Evolutionary conservation across 1,140 invertebrate species (phyloP).

Genomic region (Drosophila grimshawi): DNA sequence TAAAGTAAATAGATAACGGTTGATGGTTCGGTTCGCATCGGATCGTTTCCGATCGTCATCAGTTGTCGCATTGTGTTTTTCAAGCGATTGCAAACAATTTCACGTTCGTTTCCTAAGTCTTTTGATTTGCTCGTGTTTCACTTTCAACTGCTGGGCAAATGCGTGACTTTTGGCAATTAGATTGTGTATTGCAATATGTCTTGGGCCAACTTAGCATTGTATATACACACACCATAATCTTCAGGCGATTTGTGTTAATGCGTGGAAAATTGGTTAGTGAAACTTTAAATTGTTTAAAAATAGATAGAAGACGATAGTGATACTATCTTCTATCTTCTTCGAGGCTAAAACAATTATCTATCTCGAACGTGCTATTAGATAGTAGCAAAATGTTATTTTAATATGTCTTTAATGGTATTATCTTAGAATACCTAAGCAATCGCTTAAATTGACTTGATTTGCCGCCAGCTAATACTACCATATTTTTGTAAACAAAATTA

Average conservation of each 20-base stretch:
- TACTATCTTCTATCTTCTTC: no score
- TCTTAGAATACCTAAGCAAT: no score
- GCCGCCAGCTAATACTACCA: no score
- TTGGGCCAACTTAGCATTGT: slow-evolving; percentile 24
- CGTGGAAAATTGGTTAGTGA: slow-evolving; percentile 20
- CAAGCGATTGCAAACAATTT: slow-evolving; percentile 37
- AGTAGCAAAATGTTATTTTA: no score
- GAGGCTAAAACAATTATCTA: no score
- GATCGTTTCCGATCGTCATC: slow-evolving; percentile 37
- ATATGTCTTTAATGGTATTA: no score
- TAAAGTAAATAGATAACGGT: slow-evolving; percentile 2
- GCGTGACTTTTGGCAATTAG: slow-evolving; percentile 58
- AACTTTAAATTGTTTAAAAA: slow-evolving; percentile 7
- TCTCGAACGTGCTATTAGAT: no score
- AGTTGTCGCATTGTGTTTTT: slow-evolving; percentile 48
- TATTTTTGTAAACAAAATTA: not conserved
- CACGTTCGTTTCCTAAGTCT: slow-evolving; percentile 73
- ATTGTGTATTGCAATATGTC: slow-evolving; percentile 28
- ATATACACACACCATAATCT: slow-evolving; percentile 29
- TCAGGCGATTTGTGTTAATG: slow-evolving; percentile 16
- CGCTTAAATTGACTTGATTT: no score
- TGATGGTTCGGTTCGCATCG: not conserved
- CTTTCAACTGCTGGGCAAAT: slow-evolving; percentile 52
- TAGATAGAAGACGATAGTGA: not conserved
- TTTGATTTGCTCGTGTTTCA: slow-evolving; percentile 57